phyloP scores from a whole-genome alignment of 2,797 vertebrate species.

The Microchirus variegatus region DNA sequence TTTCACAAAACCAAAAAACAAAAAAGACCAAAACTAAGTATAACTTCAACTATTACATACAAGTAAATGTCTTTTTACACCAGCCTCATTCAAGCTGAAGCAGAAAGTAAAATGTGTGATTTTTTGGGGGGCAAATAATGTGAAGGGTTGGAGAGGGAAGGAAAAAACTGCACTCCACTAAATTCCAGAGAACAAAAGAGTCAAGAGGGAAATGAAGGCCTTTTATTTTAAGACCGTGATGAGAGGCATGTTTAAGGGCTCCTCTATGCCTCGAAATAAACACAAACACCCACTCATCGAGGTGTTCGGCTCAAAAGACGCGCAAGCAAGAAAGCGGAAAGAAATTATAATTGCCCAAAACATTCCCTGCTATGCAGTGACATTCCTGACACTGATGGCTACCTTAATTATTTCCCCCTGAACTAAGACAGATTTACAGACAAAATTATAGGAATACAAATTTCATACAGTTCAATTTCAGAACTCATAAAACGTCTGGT shows the following conservation, averaged over 20 bases:
- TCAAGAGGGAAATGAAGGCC: slow-evolving; percentile 39
- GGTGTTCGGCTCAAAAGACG: slow-evolving; percentile 50
- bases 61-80: not conserved
- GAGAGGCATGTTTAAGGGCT: slow-evolving; percentile 48
- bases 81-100: not conserved
- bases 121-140: slow-evolving; percentile 28
- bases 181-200: slow-evolving; percentile 41
- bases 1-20: not conserved
- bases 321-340: slow-evolving; percentile 1
- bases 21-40: not conserved
- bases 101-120: slow-evolving; percentile 22
- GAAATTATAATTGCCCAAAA: slow-evolving; percentile 52
- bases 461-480: slow-evolving; percentile 46
- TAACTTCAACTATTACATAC: not conserved
- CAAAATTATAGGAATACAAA: slow-evolving; percentile 59
- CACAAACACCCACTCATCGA: slow-evolving; percentile 60
- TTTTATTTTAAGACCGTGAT: slow-evolving; percentile 49
- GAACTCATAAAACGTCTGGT: slow-evolving; percentile 43
- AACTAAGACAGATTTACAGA: slow-evolving; percentile 44
- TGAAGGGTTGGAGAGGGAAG: slow-evolving; percentile 26
- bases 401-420: slow-evolving; percentile 2
- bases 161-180: slow-evolving; percentile 31
- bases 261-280: slow-evolving; percentile 59
- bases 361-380: slow-evolving; percentile 30
- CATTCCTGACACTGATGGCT: slow-evolving; percentile 26